Evolutionary conservation across 2,113 vertebrate genomes (phyloP), one percentile per base, ranked within the genome.

Genomic region (Hippocampus guttulatus): DNA sequence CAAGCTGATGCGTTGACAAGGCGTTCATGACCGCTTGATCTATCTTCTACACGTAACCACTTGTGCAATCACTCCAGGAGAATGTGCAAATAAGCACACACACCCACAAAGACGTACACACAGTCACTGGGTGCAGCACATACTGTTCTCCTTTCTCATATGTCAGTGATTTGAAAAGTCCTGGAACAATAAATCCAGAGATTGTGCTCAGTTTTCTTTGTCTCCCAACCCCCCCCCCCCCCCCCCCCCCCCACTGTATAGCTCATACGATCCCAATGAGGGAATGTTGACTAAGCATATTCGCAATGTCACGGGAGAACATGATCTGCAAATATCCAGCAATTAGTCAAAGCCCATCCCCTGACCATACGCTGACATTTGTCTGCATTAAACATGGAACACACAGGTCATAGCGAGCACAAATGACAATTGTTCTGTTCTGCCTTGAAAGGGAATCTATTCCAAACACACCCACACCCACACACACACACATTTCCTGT

Each of bases 321-420:
- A 61, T 30, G 64, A 68, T 73, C 25, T 41, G 63, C 70, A 67
- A 10, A 57, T 33, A 75, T 80, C 75, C 81, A 84, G 76, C 75
- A 81, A 81, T 85, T 84, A 84, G 79, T 85, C 85, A 78, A 74
- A 76, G 71, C 84, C 82, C 82, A 80, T 81, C 75, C 73, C 78
- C 57, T 71, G 76, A 77, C 73, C 68, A 75, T 69, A 80, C 69
- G 76, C 69, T 90, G 87, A 89, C 87, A 89, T 90, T 88, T 87
- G 80, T 85, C 80, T 81, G 83, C 83, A 87, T 87, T 89, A 87
- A 76, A 81, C 75, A 73, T 84, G 83, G 84, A 87, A 80, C 83
- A 83, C 81, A 80, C 80, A 79, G 81, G 83, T 84, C 83, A 81
- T 66, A 61, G 74, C 60, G 68, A 79, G 77, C 81, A 87, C 88